These are phyloP conservation scores for Xiphias gladius DNA, from an alignment of 2,113 vertebrate genomes.

Conservation along the genomic window DNA sequence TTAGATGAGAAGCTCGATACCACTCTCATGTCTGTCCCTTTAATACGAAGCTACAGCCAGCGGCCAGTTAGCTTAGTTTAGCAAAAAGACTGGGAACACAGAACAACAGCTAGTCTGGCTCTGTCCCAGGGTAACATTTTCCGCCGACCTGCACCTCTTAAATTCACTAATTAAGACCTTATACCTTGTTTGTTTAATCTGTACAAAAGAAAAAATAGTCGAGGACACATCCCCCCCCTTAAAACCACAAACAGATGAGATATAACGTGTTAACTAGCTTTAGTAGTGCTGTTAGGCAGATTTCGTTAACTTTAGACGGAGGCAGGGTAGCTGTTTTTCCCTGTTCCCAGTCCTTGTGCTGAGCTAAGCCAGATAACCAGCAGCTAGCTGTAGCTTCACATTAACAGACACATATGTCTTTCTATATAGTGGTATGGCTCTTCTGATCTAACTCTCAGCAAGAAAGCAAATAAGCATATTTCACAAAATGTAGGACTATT, in stretches of 20 bases:
- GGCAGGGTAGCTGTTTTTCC: too few species aligned
- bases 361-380: neutral
- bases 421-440: conserved; percentile 3
- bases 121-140: neutral
- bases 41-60: neutral
- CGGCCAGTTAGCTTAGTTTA: neutral
- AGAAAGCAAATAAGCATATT: neutral
- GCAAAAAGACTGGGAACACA: neutral
- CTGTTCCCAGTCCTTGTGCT: neutral
- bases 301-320: neutral
- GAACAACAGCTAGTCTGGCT: neutral
- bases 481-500: neutral
- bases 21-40: too few species aligned
- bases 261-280: neutral
- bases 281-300: neutral
- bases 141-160: neutral
- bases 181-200: neutral
- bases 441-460: conserved; percentile 1
- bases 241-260: neutral
- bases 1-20: neutral
- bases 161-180: neutral
- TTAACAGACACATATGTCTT: neutral
- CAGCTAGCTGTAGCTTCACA: neutral
- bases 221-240: too few species aligned
- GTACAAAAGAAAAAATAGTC: neutral